Conservation (phyloP, 2,113 vertebrate species). For the Burhinus oedicnemus region DNA sequence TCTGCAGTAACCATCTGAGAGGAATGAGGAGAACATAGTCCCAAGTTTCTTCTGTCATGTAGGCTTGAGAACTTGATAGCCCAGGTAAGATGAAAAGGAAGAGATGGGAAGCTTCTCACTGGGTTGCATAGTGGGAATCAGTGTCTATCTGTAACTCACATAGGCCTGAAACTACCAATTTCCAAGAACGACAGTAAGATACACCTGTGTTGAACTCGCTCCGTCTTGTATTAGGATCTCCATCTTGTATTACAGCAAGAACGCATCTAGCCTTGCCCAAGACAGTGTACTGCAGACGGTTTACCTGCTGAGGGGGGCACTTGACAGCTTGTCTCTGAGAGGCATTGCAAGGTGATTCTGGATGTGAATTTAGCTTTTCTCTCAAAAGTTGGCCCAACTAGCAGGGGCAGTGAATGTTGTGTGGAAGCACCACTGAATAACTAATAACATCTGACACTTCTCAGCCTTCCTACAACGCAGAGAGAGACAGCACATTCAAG, state of each 20-base stretch:
- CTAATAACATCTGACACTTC: not conserved
- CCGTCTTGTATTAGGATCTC: not conserved
- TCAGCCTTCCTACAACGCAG: not conserved
- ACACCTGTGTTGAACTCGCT: not conserved
- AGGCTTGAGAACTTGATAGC: not conserved
- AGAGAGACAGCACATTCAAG: not conserved
- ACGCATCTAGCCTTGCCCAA: not conserved
- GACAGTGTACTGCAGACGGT: not conserved
- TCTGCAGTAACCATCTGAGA: not conserved
- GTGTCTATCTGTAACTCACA: not conserved
- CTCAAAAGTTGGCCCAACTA: not conserved
- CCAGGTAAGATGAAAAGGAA: not conserved
- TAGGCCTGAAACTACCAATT: not conserved
- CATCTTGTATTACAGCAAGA: not conserved
- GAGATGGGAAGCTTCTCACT: not conserved
- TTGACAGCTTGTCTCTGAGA: not conserved
- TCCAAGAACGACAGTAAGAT: not conserved
- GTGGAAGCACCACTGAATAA: not conserved
- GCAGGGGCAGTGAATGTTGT: not conserved
- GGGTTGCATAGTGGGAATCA: not conserved
- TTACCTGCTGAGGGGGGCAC: not conserved
- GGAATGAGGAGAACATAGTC: not conserved
- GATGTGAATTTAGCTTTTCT: not conserved
- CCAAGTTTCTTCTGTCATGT: not conserved
- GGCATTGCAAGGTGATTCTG: not conserved